Conservation (phyloP, 2,113 vertebrate genomes). For the Forbesichthys papilliferus region DNA sequence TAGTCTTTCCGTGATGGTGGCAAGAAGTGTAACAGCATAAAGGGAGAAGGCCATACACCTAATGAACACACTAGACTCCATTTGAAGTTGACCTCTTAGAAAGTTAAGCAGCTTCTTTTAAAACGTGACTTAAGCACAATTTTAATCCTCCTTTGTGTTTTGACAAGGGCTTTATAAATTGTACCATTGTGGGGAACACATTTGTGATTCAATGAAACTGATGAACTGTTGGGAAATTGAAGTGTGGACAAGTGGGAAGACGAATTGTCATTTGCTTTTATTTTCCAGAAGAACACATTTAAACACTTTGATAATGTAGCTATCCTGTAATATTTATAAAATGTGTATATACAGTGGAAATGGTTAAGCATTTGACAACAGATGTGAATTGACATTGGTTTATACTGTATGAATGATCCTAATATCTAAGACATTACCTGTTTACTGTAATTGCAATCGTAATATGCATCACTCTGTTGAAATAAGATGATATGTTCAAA, state of each 20-base stretch:
- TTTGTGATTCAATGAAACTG: no score
- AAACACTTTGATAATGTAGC: constrained; percentile 12
- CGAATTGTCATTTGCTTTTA: constrained; percentile 9
- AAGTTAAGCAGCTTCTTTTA: no score
- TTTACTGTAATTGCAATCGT: neutral
- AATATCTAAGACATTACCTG: constrained; percentile 9
- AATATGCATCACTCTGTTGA: constrained; percentile 29
- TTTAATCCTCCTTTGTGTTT: no score
- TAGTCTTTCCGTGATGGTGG: no score
- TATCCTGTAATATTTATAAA: constrained; percentile 21
- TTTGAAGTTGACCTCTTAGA: no score
- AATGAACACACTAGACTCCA: no score
- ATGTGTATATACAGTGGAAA: constrained; percentile 3
- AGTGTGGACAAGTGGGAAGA: neutral
- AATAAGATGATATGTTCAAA: neutral
- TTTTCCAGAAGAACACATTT: constrained; percentile 1
- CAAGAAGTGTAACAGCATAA: no score
- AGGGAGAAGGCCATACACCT: no score
- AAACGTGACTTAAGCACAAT: no score
- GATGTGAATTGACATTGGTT: constrained; percentile 7
- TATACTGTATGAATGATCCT: neutral
- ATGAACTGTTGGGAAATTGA: neutral
- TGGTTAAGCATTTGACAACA: constrained; percentile 31
- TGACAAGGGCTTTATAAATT: no score
- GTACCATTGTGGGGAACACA: no score